phyloP scores from a whole-genome alignment of 2,113 vertebrate species.

The Acanthochromis polyacanthus region DNA sequence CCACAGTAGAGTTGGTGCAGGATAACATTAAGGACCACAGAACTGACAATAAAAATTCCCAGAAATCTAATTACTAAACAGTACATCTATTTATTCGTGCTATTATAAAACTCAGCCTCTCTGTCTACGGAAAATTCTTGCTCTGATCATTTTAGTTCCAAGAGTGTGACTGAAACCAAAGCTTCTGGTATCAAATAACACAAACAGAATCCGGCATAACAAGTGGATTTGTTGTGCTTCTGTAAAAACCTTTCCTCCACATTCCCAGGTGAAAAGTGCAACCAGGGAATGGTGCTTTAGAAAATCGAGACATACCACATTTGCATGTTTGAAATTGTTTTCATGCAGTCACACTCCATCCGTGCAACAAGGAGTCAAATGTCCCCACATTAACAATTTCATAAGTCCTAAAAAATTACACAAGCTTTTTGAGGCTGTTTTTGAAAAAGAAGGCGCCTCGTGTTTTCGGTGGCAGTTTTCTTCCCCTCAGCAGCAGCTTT shows the following conservation, averaged over 20 bases:
- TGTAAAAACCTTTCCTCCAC: not conserved
- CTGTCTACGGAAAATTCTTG: not conserved
- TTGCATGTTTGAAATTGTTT: not conserved
- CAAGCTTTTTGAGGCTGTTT: not conserved
- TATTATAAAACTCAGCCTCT: not conserved
- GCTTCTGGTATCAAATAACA: constrained; percentile 25
- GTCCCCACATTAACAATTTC: not conserved
- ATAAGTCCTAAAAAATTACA: not conserved
- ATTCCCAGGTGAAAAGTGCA: not conserved
- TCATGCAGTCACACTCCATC: not conserved
- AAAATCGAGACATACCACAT: not conserved
- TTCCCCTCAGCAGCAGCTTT: not conserved
- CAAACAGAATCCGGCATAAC: constrained; percentile 2
- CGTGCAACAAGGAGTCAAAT: not conserved
- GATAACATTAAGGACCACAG: not conserved
- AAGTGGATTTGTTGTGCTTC: constrained; percentile 7
- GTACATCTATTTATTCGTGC: not conserved
- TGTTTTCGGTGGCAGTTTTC: not conserved
- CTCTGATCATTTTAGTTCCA: not conserved
- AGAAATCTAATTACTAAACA: not conserved
- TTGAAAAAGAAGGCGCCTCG: not conserved
- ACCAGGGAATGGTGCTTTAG: not conserved
- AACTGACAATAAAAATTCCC: not conserved
- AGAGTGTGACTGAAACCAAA: constrained; percentile 10
- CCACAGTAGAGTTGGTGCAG: not conserved